These are phyloP conservation scores for Pterostichus niger DNA, from an alignment of 2,888 invertebrate species.

Conservation along the genomic window DNA sequence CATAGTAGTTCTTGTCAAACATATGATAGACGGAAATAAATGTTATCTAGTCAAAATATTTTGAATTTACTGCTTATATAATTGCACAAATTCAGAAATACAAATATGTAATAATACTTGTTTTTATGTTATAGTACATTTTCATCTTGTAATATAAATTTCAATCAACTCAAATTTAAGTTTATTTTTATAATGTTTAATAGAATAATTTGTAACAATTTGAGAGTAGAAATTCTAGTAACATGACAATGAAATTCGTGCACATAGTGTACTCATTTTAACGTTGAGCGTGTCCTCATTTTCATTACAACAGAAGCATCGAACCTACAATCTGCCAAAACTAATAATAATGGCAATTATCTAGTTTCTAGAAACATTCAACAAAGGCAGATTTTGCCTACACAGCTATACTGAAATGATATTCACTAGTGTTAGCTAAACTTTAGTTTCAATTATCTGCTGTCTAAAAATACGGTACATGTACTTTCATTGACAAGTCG, in stretches of 20 bases:
- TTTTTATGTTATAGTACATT: too few relatives aligned
- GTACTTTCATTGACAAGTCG: neutral
- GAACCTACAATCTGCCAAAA: slow-evolving; percentile 35
- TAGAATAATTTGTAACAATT: too few relatives aligned
- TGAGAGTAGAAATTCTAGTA: too few relatives aligned
- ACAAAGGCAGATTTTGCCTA: neutral
- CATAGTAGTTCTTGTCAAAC: too few relatives aligned
- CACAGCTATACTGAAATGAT: neutral
- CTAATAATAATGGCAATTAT: slow-evolving; percentile 28
- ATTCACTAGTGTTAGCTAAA: neutral
- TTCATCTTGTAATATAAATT: too few relatives aligned
- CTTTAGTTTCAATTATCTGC: slow-evolving; percentile 17
- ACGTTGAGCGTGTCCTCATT: slow-evolving; percentile 37
- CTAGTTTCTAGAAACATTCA: neutral
- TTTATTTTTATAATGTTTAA: too few relatives aligned
- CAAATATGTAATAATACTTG: too few relatives aligned
- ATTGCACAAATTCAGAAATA: too few relatives aligned
- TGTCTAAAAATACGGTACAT: slow-evolving; percentile 1
- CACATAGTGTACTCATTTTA: neutral
- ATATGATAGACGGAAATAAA: too few relatives aligned
- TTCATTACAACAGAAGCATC: slow-evolving; percentile 27
- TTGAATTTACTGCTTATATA: too few relatives aligned
- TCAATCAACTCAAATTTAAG: too few relatives aligned
- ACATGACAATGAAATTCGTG: neutral
- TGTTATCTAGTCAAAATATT: too few relatives aligned